phyloP scores from a whole-genome alignment of 2,888 invertebrate species.

The Helleia helle region DNA sequence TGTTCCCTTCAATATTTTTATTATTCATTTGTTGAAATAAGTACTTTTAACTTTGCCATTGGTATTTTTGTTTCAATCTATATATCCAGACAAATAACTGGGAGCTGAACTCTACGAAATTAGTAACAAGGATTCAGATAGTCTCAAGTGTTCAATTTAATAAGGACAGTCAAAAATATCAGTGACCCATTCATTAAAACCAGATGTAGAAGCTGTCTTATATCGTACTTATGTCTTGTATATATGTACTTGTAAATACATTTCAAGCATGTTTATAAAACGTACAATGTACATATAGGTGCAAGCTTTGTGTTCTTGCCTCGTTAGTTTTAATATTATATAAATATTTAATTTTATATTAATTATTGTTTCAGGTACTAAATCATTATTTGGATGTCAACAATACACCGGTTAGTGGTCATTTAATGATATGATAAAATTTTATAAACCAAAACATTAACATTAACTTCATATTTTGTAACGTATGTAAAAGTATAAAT shows the following conservation, averaged over 20 bases:
- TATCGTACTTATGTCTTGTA: conserved; percentile 17
- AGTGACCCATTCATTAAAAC: conserved; percentile 44
- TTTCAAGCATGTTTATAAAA: neutral
- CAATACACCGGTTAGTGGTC: conserved; percentile 26
- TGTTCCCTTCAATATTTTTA: too few relatives aligned
- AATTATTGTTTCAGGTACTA: conserved; percentile 28
- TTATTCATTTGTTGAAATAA: too few relatives aligned
- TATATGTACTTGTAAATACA: neutral
- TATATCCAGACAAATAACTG: too few relatives aligned
- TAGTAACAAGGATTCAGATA: too few relatives aligned
- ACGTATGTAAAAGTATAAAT: too few relatives aligned
- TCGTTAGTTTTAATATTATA: neutral
- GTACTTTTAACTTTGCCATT: too few relatives aligned
- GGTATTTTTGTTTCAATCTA: too few relatives aligned
- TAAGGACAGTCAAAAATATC: conserved; percentile 15
- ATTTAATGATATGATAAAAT: conserved; percentile 25
- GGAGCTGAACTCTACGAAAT: too few relatives aligned
- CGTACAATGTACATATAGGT: too few relatives aligned
- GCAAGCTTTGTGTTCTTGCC: neutral
- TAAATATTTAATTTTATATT: neutral
- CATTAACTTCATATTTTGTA: conserved; percentile 7
- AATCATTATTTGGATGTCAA: conserved; percentile 1
- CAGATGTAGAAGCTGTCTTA: conserved; percentile 53
- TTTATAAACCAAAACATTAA: neutral
- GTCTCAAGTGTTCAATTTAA: conserved; percentile 18